A percentile compares a stretch with the other conserved stretches of the same genome.
These are phyloP conservation scores for Lottia gigantea DNA, from an alignment of 2,888 invertebrate species.

Conservation along the genomic window DNA sequence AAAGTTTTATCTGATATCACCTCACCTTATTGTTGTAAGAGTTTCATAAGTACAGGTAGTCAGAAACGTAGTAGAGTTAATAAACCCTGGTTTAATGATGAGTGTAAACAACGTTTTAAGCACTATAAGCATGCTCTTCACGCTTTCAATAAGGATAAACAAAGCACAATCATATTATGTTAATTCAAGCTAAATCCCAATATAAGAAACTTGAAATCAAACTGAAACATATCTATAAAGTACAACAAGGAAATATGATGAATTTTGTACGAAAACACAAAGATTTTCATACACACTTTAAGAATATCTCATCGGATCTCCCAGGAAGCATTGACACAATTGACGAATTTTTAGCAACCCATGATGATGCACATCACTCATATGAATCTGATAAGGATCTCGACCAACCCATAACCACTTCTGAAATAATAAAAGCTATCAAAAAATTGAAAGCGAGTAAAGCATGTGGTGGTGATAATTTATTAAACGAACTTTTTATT, in stretches of 20 bases:
- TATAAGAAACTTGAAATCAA: neutral
- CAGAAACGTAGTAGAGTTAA: neutral
- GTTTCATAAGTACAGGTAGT: neutral
- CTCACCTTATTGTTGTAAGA: neutral
- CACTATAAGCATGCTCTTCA: neutral
- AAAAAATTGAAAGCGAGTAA: neutral
- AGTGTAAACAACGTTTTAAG: neutral
- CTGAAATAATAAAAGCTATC: neutral
- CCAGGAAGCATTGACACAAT: neutral
- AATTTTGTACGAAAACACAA: neutral
- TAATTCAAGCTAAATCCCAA: neutral
- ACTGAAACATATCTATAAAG: neutral
- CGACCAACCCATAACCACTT: neutral
- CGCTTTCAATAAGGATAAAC: neutral
- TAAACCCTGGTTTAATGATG: conserved; percentile 1
- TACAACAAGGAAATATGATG: neutral
- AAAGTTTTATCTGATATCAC: neutral
- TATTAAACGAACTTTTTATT: neutral
- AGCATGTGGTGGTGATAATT: neutral
- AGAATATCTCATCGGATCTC: neutral
- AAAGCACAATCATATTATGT: neutral
- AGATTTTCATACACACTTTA: neutral
- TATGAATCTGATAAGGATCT: neutral
- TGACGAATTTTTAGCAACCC: neutral
- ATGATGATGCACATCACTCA: neutral